Evolutionary conservation across 2,888 invertebrate species (phyloP).

Genomic region (Drosophila falleni): DNA sequence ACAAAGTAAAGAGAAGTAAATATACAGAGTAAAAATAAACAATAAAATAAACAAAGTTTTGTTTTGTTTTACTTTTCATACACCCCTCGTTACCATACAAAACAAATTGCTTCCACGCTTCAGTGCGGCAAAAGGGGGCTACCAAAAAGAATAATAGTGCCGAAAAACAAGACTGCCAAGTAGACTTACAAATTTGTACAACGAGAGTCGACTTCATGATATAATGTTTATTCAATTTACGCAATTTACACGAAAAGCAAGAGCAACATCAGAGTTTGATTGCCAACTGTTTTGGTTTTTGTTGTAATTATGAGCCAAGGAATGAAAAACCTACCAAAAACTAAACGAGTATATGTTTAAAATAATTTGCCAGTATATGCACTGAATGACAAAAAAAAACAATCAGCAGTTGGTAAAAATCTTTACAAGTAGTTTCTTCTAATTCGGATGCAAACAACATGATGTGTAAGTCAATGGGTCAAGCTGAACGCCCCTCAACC

Average conservation of each 20-base stretch:
- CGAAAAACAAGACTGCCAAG: slow-evolving; percentile 50
- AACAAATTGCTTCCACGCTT: slow-evolving; percentile 59
- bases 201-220: slow-evolving; percentile 55
- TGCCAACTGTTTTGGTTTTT: slow-evolving; percentile 66
- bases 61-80: too few species aligned
- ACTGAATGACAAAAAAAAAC: slow-evolving; percentile 30
- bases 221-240: slow-evolving; percentile 80
- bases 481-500: slow-evolving; percentile 39
- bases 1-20: too few species aligned
- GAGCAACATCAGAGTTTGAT: slow-evolving; percentile 58
- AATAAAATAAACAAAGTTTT: too few species aligned
- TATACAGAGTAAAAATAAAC: too few species aligned
- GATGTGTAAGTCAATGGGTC: slow-evolving; percentile 76
- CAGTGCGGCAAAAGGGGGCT: slow-evolving; percentile 61
- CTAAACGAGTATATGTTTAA: slow-evolving; percentile 7
- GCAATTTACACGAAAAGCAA: slow-evolving; percentile 68
- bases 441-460: slow-evolving; percentile 42
- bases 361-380: slow-evolving; percentile 16
- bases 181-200: slow-evolving; percentile 67
- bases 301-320: slow-evolving; percentile 69
- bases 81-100: slow-evolving; percentile 42
- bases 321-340: slow-evolving; percentile 20
- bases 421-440: slow-evolving; percentile 18
- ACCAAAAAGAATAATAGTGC: slow-evolving; percentile 39
- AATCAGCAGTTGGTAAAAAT: slow-evolving; percentile 13